Evolutionary conservation across 2,888 invertebrate species (phyloP).

Genomic region (Phaonia tiefii): DNA sequence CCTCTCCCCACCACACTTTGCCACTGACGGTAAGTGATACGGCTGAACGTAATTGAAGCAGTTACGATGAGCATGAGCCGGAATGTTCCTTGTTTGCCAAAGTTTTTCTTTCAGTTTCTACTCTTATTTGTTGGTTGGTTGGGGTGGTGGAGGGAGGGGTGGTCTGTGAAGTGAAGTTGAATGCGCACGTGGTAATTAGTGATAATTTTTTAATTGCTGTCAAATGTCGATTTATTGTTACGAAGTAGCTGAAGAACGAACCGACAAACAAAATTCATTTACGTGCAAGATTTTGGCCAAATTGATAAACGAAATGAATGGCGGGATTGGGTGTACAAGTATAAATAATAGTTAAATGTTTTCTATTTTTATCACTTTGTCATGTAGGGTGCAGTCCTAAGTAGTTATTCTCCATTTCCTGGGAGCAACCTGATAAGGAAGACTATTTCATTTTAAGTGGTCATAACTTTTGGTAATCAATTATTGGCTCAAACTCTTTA

Average conservation of each 20-base stretch:
- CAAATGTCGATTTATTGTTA: constrained; percentile 77
- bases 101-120: too few relatives aligned
- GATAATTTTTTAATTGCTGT: constrained; percentile 79
- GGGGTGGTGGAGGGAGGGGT: constrained; percentile 18
- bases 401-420: constrained; percentile 9
- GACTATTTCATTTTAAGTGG: constrained; percentile 30
- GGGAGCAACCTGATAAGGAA: constrained; percentile 22
- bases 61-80: constrained; percentile 18
- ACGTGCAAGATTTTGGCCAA: constrained; percentile 37
- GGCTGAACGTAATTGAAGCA: constrained; percentile 15
- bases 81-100: constrained; percentile 31
- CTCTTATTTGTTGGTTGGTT: background rate
- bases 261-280: constrained; percentile 19
- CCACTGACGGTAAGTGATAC: constrained; percentile 12
- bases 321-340: background rate
- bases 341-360: constrained; percentile 12
- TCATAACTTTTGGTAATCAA: constrained; percentile 23
- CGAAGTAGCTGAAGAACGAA: background rate
- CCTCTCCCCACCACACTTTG: too few relatives aligned
- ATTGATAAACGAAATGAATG: constrained; percentile 1
- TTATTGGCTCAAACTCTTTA: constrained; percentile 14
- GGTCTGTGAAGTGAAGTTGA: constrained; percentile 68
- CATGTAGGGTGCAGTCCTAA: constrained; percentile 55
- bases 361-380: constrained; percentile 14
- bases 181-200: constrained; percentile 77